Evolutionary conservation across 2,888 invertebrate species (phyloP).

Genomic region (Folsomia candida): DNA sequence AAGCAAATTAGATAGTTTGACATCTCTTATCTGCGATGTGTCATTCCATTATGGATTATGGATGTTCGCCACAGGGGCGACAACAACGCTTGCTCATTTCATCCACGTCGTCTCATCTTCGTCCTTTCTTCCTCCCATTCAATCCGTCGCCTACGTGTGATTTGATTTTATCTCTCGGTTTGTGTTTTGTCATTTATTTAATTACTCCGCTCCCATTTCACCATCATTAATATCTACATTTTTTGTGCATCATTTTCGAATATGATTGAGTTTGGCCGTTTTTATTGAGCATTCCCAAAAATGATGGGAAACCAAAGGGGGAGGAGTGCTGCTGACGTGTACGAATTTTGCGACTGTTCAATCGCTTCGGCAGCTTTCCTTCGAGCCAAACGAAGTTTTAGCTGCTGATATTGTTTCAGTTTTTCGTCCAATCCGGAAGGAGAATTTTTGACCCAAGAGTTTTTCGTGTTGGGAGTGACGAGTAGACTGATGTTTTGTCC

Average conservation of each 20-base stretch:
- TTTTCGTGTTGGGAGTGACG: slow-evolving; percentile 4
- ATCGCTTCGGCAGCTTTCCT: slow-evolving; percentile 32
- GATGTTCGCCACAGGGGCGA: neutral
- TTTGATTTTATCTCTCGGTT: neutral
- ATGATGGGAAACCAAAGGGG: slow-evolving; percentile 50
- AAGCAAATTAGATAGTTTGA: slow-evolving; percentile 11
- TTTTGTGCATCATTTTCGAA: neutral
- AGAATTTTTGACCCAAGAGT: slow-evolving; percentile 13
- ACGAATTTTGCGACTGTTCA: slow-evolving; percentile 40
- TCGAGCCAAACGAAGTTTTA: slow-evolving; percentile 13
- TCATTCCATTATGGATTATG: neutral
- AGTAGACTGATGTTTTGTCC: slow-evolving; percentile 20
- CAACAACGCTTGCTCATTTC: neutral
- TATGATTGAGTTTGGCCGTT: neutral
- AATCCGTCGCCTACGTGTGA: neutral
- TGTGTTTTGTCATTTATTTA: neutral
- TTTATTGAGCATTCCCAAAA: slow-evolving; percentile 32
- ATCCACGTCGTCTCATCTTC: neutral
- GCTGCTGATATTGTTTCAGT: slow-evolving; percentile 21
- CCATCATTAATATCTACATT: too few relatives aligned
- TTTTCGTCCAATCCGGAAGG: slow-evolving; percentile 13
- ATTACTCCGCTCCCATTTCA: neutral
- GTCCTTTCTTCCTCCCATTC: neutral
- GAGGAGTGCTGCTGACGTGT: slow-evolving; percentile 46
- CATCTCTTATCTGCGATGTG: neutral